These are phyloP conservation scores for Chrysolina oricalcia DNA, from an alignment of 2,888 invertebrate genomes.

Conservation along the genomic window DNA sequence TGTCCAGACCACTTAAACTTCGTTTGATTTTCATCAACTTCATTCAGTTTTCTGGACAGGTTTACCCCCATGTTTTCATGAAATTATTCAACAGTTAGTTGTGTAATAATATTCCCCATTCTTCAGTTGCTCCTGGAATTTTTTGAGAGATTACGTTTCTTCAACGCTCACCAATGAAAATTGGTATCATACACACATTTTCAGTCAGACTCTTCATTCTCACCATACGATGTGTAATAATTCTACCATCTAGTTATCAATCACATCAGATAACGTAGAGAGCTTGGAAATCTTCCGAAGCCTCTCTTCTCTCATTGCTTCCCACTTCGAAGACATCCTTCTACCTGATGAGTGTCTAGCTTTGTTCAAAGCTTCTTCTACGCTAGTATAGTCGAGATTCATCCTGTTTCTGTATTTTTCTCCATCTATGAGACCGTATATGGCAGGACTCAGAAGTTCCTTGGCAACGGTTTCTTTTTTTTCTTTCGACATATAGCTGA, in stretches of 20 bases:
- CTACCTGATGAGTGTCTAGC: not conserved
- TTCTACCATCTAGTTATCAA: conserved; percentile 15
- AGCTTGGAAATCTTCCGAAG: conserved; percentile 42
- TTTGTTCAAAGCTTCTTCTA: conserved; percentile 41
- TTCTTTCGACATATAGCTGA: conserved; percentile 56
- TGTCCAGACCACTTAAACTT: too few species aligned
- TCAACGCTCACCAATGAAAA: too few species aligned
- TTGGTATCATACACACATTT: too few species aligned
- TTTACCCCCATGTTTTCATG: too few species aligned
- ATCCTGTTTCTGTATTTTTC: conserved; percentile 41
- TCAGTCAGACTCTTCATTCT: too few species aligned
- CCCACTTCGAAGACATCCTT: conserved; percentile 34
- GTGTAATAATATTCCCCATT: too few species aligned
- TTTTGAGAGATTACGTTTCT: too few species aligned
- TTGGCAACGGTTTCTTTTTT: conserved; percentile 53
- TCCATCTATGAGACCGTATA: conserved; percentile 51
- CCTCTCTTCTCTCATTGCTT: conserved; percentile 36
- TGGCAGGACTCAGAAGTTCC: conserved; percentile 58
- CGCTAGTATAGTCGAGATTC: conserved; percentile 42
- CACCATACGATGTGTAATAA: not conserved
- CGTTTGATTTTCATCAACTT: too few species aligned
- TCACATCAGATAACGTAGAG: conserved; percentile 20
- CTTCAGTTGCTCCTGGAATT: too few species aligned
- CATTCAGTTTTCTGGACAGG: too few species aligned
- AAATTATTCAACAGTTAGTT: too few species aligned